A percentile compares a stretch with the other conserved stretches of the same genome.
These are phyloP conservation scores for Epistrophe eligans DNA, from an alignment of 2,888 invertebrate species.

Conservation along the genomic window DNA sequence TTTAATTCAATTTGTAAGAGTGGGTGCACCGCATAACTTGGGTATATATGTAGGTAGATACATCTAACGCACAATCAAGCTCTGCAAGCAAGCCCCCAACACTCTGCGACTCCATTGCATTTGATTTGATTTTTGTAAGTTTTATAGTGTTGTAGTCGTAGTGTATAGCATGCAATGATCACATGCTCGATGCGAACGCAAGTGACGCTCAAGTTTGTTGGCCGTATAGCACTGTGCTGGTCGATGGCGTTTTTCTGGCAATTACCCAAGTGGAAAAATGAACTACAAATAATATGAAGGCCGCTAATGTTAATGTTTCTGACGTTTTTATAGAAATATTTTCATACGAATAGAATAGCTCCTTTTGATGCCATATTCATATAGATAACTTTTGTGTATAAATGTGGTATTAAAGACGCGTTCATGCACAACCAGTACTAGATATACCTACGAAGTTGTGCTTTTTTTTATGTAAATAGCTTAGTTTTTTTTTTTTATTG, in stretches of 20 bases:
- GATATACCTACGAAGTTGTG: not conserved
- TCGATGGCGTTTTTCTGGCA: slow-evolving; percentile 16
- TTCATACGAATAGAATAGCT: not conserved
- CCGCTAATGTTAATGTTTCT: slow-evolving; percentile 55
- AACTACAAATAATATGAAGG: slow-evolving; percentile 51
- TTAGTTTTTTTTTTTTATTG: slow-evolving; percentile 1
- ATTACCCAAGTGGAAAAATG: slow-evolving; percentile 56
- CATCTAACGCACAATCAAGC: slow-evolving; percentile 30
- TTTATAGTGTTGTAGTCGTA: not conserved
- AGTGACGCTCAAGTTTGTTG: slow-evolving; percentile 3
- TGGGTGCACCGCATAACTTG: not conserved
- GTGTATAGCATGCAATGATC: slow-evolving; percentile 52
- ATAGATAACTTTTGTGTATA: not conserved
- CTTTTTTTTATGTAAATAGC: not conserved
- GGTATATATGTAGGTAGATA: not conserved
- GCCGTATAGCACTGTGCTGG: slow-evolving; percentile 12
- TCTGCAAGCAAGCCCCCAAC: slow-evolving; percentile 11
- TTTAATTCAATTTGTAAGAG: slow-evolving; percentile 53
- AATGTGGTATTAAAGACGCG: slow-evolving; percentile 1
- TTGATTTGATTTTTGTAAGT: slow-evolving; percentile 12
- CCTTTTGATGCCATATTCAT: not conserved
- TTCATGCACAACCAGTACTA: slow-evolving; percentile 35
- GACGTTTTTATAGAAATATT: slow-evolving; percentile 40
- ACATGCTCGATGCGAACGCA: slow-evolving; percentile 40
- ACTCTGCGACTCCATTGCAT: slow-evolving; percentile 40